Base-by-base conservation (phyloP, 2,888 invertebrate species). In the Volucella inflata region DNA sequence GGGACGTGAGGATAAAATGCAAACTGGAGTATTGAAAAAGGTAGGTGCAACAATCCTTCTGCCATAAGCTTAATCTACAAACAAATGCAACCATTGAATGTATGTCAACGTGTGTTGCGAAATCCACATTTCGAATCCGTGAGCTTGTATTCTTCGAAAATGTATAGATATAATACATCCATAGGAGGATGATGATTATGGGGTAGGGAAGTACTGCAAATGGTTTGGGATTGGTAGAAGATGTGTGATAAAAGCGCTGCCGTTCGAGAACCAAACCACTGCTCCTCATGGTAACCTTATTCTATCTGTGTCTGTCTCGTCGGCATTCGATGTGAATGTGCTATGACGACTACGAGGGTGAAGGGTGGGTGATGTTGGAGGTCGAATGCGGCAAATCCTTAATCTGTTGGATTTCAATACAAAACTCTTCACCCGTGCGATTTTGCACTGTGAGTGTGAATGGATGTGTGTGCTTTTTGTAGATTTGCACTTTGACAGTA, bases 371-470 rank as follows among this genome's bases (percentile, higher is more conserved):
- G 21, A 10, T 65, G 55, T 51, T 71, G 87, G 87, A 88, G 87
- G 88, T 84, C 89, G 91, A 91, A 91, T 91, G 90, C 90, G 89
- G 89, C 91, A 91, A 91, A 91, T 91, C 91, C 90, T 90, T 91
- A 91, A 91, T 91, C 91, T 90, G 89, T 88, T 89, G 90, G 91
- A 91, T 91, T 91, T 91, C 90, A 90, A 90, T 91, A 90, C 91
- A 90, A 90, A 89, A 85, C 81, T 77, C 85, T 77, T 85, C 85
- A 85, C 81, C 85, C 85, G 67, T 85, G 81, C 85, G 81, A 81
- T 85, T 85, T 85, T 81, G 77, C 81, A 85, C 76, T 53, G 76
- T 57, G 74, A 38, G 53, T 62, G 71, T 55, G 64, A 71, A 57
- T 64, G 64, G 59, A 71, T 60, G 62, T 64, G 75, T 80, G 81